Evolutionary conservation across 2,888 invertebrate genomes (phyloP), one percentile per base, ranked within the genome.

Genomic region (Romanomermis culicivorax): DNA sequence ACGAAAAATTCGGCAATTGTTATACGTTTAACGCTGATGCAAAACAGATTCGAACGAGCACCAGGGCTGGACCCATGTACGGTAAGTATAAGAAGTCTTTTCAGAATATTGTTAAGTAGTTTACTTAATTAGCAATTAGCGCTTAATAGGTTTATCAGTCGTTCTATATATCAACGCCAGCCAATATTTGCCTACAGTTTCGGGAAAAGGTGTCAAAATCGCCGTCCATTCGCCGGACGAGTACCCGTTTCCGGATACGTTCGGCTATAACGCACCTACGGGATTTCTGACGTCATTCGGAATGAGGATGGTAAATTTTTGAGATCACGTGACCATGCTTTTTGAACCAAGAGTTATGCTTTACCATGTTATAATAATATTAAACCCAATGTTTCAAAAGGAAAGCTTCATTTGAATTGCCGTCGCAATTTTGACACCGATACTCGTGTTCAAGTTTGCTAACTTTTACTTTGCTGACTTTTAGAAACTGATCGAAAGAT

Each of bases 181-280:
- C 1, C 67, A 67, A 47, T 67, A 67, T 51, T 58, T 67, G 24
- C 66, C 67, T 2, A 67, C 65, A 0, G 66, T 65, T 1, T 64
- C 66, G 57, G 63, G 65, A 0, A 58, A 59, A 4, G 65, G 64
- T n/a, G 65, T 66, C 7, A 56, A 65, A 26, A 64, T 67, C 17
- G 64, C 65, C 2, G 67, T 66, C 25, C 66, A 66, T 49, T 27
- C 25, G 29, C 2, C 60, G 57, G 55, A 57, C 20, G 60, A 65
- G 36, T 62, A 58, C 26, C 66, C 66, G 0, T 67, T 66, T 52
- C 66, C 66, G 0, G 66, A 66, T 52, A 63, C 65, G 1, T 66
- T 66, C 48, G 66, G 66, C 0, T 53, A 24, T 30, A 47, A 26
- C 29, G 53, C 65, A 4, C 65, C 65, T 1, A 64, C 64, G 3